phyloP scores from a whole-genome alignment of 2,888 invertebrate species.

The Myathropa florea region DNA sequence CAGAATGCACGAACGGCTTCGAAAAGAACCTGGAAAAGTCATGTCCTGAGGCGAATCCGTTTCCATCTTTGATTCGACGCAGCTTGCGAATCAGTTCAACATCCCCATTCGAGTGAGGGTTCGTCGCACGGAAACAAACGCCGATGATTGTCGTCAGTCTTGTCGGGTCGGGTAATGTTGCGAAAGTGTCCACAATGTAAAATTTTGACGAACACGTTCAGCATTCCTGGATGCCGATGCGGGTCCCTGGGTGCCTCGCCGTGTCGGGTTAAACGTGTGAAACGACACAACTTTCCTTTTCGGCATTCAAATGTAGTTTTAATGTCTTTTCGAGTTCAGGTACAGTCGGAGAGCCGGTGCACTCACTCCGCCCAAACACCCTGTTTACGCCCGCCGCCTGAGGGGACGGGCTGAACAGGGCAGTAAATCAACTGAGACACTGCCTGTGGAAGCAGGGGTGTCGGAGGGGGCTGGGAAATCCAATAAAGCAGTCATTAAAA shows the following conservation, averaged over 20 bases:
- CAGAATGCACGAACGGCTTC: constrained; percentile 14
- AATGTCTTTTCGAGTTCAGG: constrained; percentile 60
- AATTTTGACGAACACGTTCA: constrained; percentile 44
- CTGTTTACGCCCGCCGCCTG: constrained; percentile 37
- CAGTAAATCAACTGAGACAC: constrained; percentile 41
- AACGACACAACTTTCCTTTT: constrained; percentile 67
- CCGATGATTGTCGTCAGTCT: neutral
- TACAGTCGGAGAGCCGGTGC: constrained; percentile 13
- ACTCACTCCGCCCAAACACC: constrained; percentile 25
- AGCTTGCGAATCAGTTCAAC: constrained; percentile 27
- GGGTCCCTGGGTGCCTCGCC: neutral
- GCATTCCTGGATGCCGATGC: neutral
- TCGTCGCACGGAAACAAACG: neutral
- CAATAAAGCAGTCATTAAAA: constrained; percentile 64
- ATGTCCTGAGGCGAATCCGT: constrained; percentile 20
- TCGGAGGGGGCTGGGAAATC: neutral
- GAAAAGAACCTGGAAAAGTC: constrained; percentile 4
- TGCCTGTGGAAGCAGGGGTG: neutral
- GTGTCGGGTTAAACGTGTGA: constrained; percentile 42
- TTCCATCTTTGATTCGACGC: neutral
- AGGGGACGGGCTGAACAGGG: constrained; percentile 8
- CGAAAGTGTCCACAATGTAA: constrained; percentile 57
- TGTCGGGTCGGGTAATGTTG: constrained; percentile 50
- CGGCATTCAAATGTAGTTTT: constrained; percentile 67
- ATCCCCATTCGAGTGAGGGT: constrained; percentile 27